phyloP scores from a whole-genome alignment of 2,888 invertebrate species.

The Philereme vetulata region DNA sequence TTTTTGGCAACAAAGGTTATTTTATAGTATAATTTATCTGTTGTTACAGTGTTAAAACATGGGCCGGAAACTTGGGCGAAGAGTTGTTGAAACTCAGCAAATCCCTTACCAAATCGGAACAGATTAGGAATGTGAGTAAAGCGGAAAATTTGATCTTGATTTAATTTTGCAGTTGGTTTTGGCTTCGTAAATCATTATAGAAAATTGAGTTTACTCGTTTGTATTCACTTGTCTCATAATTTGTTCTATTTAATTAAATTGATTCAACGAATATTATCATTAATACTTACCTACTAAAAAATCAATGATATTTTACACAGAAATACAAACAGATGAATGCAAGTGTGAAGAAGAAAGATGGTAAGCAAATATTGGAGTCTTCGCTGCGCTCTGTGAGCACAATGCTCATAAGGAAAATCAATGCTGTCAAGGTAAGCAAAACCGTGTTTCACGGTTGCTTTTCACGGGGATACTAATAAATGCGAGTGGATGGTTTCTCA shows the following conservation, averaged over 20 bases:
- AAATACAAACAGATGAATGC: constrained; percentile 92
- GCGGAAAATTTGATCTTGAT: constrained; percentile 4
- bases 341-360: constrained; percentile 91
- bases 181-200: too few relatives aligned
- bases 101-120: constrained; percentile 89
- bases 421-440: constrained; percentile 89
- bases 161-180: constrained; percentile 2
- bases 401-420: constrained; percentile 94
- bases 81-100: constrained; percentile 91
- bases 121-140: constrained; percentile 88
- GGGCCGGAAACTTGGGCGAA: constrained; percentile 91
- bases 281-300: too few relatives aligned
- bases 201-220: too few relatives aligned
- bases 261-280: too few relatives aligned
- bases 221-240: too few relatives aligned
- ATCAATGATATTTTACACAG: constrained; percentile 64
- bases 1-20: not conserved
- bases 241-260: too few relatives aligned
- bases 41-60: constrained; percentile 87
- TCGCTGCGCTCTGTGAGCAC: constrained; percentile 92
- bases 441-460: not conserved
- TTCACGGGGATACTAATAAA: not conserved
- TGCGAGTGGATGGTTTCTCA: not conserved
- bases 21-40: constrained; percentile 2
- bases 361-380: constrained; percentile 89